Evolutionary conservation across 2,888 invertebrate genomes (phyloP).

Genomic region (Trisateles emortualis): DNA sequence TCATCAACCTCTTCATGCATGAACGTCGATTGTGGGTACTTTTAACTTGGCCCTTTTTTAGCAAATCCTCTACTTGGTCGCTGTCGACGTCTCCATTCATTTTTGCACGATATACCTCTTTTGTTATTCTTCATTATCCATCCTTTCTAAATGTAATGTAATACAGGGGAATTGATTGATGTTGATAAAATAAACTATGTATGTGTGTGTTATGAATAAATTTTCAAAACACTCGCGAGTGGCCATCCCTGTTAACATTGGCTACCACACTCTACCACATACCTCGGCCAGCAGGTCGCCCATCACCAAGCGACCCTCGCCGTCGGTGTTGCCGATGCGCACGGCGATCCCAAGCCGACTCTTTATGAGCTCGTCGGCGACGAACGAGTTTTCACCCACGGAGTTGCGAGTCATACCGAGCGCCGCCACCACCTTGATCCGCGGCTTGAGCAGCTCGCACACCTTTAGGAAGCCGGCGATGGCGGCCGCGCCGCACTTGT

Average conservation of each 20-base stretch:
- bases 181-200: too few relatives aligned
- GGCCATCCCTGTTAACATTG: not conserved
- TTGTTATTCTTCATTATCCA: too few relatives aligned
- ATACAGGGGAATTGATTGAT: too few relatives aligned
- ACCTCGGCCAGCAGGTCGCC: constrained; percentile 92
- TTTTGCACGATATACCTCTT: too few relatives aligned
- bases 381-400: constrained; percentile 95
- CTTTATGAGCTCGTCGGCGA: constrained; percentile 95
- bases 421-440: constrained; percentile 92
- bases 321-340: constrained; percentile 97
- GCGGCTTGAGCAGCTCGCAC: constrained; percentile 28
- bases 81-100: too few relatives aligned
- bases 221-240: too few relatives aligned
- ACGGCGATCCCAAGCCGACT: constrained; percentile 94
- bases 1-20: too few relatives aligned
- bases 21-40: too few relatives aligned
- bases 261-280: not conserved
- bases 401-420: constrained; percentile 96
- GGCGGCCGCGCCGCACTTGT: constrained; percentile 98
- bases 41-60: too few relatives aligned
- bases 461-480: constrained; percentile 97
- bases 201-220: too few relatives aligned
- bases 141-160: too few relatives aligned
- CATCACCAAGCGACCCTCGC: constrained; percentile 98
- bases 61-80: too few relatives aligned